These are phyloP conservation scores for Hassar affinis DNA, from an alignment of 2,113 vertebrate species.

Conservation along the genomic window DNA sequence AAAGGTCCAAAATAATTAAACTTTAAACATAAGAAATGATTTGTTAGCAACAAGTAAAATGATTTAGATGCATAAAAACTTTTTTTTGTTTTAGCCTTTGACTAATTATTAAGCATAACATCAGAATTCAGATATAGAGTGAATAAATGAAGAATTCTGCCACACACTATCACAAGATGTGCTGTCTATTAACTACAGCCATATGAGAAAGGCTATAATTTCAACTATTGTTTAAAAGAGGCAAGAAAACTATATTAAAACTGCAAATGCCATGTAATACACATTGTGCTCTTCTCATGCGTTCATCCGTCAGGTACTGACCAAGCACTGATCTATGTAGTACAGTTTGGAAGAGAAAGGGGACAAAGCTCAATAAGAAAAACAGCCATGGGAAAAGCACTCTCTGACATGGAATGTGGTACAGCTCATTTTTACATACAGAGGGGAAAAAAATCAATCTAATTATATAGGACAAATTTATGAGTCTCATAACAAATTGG, in stretches of 20 bases:
- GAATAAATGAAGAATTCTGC: slow-evolving; percentile 15
- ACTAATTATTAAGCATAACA: slow-evolving; percentile 18
- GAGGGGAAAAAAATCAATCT: slow-evolving; percentile 30
- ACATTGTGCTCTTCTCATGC: slow-evolving; percentile 51
- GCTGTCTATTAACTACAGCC: background rate
- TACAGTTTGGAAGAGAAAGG: slow-evolving; percentile 67
- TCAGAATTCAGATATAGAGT: slow-evolving; percentile 28
- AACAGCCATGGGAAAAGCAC: slow-evolving; percentile 40
- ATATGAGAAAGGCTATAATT: background rate
- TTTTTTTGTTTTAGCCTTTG: too few relatives aligned
- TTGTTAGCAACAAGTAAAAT: background rate
- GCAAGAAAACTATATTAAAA: background rate
- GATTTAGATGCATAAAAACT: background rate
- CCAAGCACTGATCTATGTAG: slow-evolving; percentile 65
- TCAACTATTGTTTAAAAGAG: background rate
- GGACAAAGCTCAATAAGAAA: slow-evolving; percentile 52
- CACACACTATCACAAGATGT: slow-evolving; percentile 30
- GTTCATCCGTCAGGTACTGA: slow-evolving; percentile 66
- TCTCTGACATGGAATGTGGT: slow-evolving; percentile 29
- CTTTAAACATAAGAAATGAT: background rate
- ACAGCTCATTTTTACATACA: slow-evolving; percentile 27
- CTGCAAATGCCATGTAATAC: background rate
- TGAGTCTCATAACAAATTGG: slow-evolving; percentile 20
- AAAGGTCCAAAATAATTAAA: background rate
- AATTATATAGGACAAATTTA: slow-evolving; percentile 37